Evolutionary conservation across 2,888 invertebrate genomes (phyloP).

Genomic region (Resseliella maxima): DNA sequence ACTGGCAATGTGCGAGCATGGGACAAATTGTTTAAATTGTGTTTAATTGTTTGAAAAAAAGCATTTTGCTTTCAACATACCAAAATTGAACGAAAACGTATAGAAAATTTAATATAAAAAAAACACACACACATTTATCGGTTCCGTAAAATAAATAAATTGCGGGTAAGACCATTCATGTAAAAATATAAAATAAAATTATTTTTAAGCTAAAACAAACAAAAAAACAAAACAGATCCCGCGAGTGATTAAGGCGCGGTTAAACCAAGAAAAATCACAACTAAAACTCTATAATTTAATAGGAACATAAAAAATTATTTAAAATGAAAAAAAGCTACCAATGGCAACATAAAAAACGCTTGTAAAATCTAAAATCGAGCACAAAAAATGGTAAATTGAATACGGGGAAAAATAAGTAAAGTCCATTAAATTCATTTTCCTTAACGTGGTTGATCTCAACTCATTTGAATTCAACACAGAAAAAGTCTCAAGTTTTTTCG

Average conservation of each 20-base stretch:
- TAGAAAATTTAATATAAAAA: not conserved
- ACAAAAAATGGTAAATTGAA: not conserved
- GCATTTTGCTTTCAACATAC: not conserved
- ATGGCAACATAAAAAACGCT: constrained; percentile 11
- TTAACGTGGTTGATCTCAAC: constrained; percentile 2
- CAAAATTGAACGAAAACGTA: not conserved
- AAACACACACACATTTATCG: not conserved
- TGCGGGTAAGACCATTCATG: constrained; percentile 15
- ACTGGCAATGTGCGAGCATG: too few species aligned
- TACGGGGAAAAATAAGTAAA: not conserved
- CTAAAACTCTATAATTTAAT: not conserved
- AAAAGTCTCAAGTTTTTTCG: not conserved
- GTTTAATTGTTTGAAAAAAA: not conserved
- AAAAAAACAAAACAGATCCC: not conserved
- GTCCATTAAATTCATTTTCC: not conserved
- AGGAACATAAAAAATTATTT: not conserved
- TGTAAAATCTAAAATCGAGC: constrained; percentile 28
- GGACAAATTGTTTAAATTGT: too few species aligned
- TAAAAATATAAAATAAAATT: constrained; percentile 4
- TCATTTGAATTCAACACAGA: constrained; percentile 7
- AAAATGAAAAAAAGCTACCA: constrained; percentile 1
- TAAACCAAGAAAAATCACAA: not conserved
- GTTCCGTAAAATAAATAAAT: not conserved
- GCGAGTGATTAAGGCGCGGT: not conserved
- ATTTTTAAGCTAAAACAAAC: not conserved